Conservation (phyloP, 2,797 vertebrate genomes). For the Selene dorsalis region DNA sequence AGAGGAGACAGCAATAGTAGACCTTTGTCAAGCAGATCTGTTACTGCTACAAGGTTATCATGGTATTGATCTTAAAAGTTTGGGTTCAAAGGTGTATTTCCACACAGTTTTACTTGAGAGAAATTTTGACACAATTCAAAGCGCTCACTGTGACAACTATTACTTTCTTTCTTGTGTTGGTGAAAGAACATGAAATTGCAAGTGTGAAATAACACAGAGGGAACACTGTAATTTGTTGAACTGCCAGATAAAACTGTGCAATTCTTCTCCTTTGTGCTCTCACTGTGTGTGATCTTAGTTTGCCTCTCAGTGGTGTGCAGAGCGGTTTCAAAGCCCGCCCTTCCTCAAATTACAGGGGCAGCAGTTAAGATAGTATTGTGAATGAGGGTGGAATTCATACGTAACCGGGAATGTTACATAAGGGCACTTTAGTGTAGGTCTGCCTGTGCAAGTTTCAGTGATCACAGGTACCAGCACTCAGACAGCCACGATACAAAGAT, state of each 20-base stretch:
- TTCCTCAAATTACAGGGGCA: constrained; percentile 52
- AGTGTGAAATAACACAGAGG: background rate
- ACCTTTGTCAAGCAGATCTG: background rate
- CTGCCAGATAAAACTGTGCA: constrained; percentile 1
- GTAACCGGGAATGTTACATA: constrained; percentile 71
- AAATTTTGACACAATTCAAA: background rate
- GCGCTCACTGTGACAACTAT: background rate
- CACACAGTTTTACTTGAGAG: background rate
- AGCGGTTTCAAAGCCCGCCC: constrained; percentile 53
- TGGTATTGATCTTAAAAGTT: constrained; percentile 24
- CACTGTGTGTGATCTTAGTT: background rate
- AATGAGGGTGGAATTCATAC: constrained; percentile 60
- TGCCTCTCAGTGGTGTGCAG: constrained; percentile 3
- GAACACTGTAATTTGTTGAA: background rate
- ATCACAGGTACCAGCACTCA: constrained; percentile 55
- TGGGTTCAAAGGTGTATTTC: constrained; percentile 57
- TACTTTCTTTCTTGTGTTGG: background rate
- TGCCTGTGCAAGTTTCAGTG: constrained; percentile 35
- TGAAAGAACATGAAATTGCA: background rate
- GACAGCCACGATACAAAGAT: constrained; percentile 42
- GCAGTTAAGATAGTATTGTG: constrained; percentile 43
- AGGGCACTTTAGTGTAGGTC: constrained; percentile 58
- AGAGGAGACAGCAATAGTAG: background rate
- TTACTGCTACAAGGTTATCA: background rate
- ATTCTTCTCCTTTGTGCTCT: background rate